Percentiles rank a stretch among this genome's conserved stretches.
These are phyloP conservation scores for Sminthurides bifidus DNA, from an alignment of 1,140 invertebrate genomes.

Conservation along the genomic window DNA sequence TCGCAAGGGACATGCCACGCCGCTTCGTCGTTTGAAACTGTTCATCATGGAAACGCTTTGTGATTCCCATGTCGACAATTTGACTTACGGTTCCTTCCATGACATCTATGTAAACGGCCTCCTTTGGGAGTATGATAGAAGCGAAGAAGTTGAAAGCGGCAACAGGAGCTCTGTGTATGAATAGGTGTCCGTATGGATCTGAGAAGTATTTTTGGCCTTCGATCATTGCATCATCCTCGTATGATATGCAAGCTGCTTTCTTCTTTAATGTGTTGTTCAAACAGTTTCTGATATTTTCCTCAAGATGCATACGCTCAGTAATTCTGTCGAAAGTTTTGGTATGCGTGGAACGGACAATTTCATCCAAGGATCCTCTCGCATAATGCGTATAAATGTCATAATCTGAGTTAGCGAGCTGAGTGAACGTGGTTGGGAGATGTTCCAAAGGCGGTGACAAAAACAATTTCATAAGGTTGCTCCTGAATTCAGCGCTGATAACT, in stretches of 20 bases:
- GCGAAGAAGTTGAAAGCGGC: constrained; percentile 4
- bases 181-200: not conserved
- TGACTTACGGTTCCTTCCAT: constrained; percentile 2
- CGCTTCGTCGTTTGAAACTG: not conserved
- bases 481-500: not conserved
- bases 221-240: constrained; percentile 8
- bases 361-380: not conserved
- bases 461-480: constrained; percentile 2
- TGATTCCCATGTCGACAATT: constrained; percentile 6
- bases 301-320: not conserved
- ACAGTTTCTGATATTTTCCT: not conserved
- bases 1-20: not conserved
- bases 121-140: constrained; percentile 1
- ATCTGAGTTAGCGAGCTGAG: constrained; percentile 1
- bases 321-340: not conserved
- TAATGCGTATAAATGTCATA: constrained; percentile 7
- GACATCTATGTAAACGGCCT: constrained; percentile 1
- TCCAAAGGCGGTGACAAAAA: constrained; percentile 1
- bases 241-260: not conserved
- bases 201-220: not conserved
- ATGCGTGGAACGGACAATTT: not conserved
- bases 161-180: not conserved
- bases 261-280: not conserved
- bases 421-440: not conserved
- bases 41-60: constrained; percentile 7